Evolutionary conservation across 1,140 invertebrate genomes (phyloP).

Genomic region (Brachionus koreanus): DNA sequence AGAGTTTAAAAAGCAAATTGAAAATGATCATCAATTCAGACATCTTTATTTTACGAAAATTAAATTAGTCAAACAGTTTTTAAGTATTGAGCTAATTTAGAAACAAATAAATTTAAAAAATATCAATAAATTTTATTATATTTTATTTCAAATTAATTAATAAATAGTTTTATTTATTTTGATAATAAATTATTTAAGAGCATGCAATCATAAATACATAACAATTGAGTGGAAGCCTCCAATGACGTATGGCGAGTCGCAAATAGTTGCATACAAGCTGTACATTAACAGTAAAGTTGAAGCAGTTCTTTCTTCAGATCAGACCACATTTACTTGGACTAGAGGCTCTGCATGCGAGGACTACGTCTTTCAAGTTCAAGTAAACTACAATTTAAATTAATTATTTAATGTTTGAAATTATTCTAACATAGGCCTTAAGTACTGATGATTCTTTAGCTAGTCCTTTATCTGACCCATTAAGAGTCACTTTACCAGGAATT

Average conservation of each 20-base stretch:
- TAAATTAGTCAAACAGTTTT: no score
- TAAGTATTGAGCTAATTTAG: no score
- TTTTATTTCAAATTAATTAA: background rate
- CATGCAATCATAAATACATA: slow-evolving; percentile 59
- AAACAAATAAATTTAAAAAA: no score
- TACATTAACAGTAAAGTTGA: slow-evolving; percentile 58
- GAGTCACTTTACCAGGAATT: slow-evolving; percentile 55
- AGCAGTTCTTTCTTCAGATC: slow-evolving; percentile 51
- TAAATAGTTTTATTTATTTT: background rate
- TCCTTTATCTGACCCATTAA: slow-evolving; percentile 55
- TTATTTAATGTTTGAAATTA: background rate
- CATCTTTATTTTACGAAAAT: no score
- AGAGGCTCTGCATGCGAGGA: slow-evolving; percentile 56
- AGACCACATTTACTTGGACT: slow-evolving; percentile 54
- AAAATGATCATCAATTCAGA: no score
- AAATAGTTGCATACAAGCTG: slow-evolving; percentile 58
- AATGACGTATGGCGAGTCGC: slow-evolving; percentile 54
- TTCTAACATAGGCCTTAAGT: slow-evolving; percentile 52
- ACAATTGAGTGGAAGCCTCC: slow-evolving; percentile 59
- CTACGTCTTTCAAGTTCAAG: slow-evolving; percentile 58
- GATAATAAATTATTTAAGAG: slow-evolving; percentile 47
- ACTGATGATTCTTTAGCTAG: slow-evolving; percentile 53
- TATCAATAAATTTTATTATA: no score
- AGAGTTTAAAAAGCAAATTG: no score
- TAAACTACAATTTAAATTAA: slow-evolving; percentile 32